phyloP scores from a whole-genome alignment of 2,888 invertebrate species.

The Hemistola chrysoprasaria region DNA sequence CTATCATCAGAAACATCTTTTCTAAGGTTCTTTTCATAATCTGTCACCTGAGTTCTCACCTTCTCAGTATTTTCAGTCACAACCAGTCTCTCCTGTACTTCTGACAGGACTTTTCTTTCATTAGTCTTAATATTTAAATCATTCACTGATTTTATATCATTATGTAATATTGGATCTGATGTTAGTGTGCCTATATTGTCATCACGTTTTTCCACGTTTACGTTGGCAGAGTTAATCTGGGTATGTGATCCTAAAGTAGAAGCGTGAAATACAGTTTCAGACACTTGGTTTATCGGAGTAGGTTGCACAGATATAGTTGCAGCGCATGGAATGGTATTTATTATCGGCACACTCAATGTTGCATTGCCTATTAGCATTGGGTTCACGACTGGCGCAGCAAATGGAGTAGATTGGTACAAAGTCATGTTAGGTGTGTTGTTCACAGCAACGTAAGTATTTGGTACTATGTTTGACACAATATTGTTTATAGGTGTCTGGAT shows the following conservation, averaged over 20 bases:
- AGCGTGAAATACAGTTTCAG: constrained; percentile 2
- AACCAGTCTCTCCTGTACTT: constrained; percentile 53
- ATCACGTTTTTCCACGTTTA: not conserved
- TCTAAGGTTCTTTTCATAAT: constrained; percentile 14
- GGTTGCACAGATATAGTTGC: constrained; percentile 14
- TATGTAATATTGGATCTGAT: constrained; percentile 1
- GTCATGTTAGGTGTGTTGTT: constrained; percentile 44
- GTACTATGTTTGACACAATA: constrained; percentile 29
- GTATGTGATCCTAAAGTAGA: constrained; percentile 4
- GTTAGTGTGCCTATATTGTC: not conserved
- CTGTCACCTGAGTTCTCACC: constrained; percentile 7
- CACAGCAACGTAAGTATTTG: constrained; percentile 40
- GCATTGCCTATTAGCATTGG: constrained; percentile 49
- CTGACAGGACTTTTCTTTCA: constrained; percentile 49
- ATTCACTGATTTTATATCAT: constrained; percentile 16
- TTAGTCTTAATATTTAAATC: constrained; percentile 34
- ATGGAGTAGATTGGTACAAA: constrained; percentile 49
- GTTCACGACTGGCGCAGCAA: constrained; percentile 42
- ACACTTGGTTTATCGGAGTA: constrained; percentile 4
- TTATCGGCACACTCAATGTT: constrained; percentile 30
- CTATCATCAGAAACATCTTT: constrained; percentile 23
- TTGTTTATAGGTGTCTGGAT: constrained; percentile 35
- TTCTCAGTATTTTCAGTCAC: constrained; percentile 22
- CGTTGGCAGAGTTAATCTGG: no score
- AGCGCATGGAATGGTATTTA: constrained; percentile 19